phyloP scores from a whole-genome alignment of 2,113 vertebrate genomes.

The Psilopogon haemacephalus region DNA sequence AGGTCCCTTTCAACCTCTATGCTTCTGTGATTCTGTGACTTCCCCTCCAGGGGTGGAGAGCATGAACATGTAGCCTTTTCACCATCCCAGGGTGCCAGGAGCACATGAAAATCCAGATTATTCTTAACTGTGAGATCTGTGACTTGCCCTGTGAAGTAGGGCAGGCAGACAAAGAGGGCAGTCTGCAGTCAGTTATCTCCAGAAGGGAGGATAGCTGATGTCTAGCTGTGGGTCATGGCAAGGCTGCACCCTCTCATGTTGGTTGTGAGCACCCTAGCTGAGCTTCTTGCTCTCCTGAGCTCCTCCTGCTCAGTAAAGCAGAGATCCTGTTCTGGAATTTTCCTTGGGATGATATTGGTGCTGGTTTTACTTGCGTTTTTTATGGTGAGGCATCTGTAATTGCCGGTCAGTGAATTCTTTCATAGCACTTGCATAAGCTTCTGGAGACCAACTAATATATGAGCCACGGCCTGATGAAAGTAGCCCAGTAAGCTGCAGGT shows the following conservation, averaged over 20 bases:
- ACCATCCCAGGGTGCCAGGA: background rate
- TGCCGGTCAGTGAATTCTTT: background rate
- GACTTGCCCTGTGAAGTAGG: background rate
- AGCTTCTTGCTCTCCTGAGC: background rate
- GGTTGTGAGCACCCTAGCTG: background rate
- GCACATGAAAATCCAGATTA: background rate
- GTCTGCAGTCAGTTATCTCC: background rate
- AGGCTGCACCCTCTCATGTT: background rate
- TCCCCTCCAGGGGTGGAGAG: background rate
- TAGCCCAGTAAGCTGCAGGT: background rate
- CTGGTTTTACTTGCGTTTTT: background rate
- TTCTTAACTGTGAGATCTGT: background rate
- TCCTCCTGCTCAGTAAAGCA: background rate
- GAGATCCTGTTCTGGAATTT: background rate
- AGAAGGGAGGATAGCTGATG: background rate
- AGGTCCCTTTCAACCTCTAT: too few species aligned
- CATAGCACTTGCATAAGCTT: background rate
- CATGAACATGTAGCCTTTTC: background rate
- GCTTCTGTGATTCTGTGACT: too few species aligned
- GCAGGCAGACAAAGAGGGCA: background rate
- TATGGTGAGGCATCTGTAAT: background rate
- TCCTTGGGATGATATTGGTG: background rate
- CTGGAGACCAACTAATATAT: background rate
- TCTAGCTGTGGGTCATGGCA: background rate
- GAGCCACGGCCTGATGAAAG: background rate